A percentile compares a stretch with the other conserved stretches of the same genome.
Evolutionary conservation across 53 echinoderm and acorn worm species (phyloP).

Genomic region (Stichopus horrens): DNA sequence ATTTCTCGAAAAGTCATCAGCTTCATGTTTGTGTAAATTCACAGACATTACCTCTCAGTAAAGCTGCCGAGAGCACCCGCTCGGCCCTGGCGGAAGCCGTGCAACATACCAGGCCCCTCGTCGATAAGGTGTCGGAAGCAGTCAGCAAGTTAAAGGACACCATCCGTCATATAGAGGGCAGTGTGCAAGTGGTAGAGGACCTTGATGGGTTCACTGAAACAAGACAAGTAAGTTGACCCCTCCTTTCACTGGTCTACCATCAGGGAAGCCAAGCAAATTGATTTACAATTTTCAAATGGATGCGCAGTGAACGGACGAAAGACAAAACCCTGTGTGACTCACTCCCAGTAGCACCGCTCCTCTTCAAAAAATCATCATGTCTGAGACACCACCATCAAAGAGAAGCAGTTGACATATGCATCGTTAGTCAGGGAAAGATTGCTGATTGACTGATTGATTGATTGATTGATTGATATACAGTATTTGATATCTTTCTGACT

Average conservation of each 20-base stretch:
- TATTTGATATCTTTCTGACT: too few species aligned
- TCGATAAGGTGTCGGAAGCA: slow-evolving; percentile 77
- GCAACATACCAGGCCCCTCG: slow-evolving; percentile 68
- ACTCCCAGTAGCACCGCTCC: not conserved
- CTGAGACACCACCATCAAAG: too few species aligned
- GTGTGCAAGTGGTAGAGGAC: slow-evolving; percentile 80
- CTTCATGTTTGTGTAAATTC: not conserved
- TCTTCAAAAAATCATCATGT: too few species aligned
- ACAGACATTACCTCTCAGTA: slow-evolving; percentile 67
- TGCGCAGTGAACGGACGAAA: not conserved
- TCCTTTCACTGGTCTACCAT: too few species aligned
- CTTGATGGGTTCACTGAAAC: slow-evolving; percentile 85
- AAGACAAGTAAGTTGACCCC: slow-evolving; percentile 66
- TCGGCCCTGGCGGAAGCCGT: slow-evolving; percentile 65
- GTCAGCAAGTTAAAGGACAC: slow-evolving; percentile 69
- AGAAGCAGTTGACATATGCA: too few species aligned
- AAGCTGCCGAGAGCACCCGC: slow-evolving; percentile 75
- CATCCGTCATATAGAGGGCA: slow-evolving; percentile 92
- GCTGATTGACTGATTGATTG: too few species aligned
- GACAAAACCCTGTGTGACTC: not conserved
- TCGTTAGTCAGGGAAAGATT: too few species aligned
- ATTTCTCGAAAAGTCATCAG: too few species aligned
- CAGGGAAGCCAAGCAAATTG: not conserved
- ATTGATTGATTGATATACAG: too few species aligned
- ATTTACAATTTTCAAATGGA: not conserved